Evolutionary conservation across 2,113 vertebrate genomes (phyloP).

Genomic region (Limnothrissa miodon): DNA sequence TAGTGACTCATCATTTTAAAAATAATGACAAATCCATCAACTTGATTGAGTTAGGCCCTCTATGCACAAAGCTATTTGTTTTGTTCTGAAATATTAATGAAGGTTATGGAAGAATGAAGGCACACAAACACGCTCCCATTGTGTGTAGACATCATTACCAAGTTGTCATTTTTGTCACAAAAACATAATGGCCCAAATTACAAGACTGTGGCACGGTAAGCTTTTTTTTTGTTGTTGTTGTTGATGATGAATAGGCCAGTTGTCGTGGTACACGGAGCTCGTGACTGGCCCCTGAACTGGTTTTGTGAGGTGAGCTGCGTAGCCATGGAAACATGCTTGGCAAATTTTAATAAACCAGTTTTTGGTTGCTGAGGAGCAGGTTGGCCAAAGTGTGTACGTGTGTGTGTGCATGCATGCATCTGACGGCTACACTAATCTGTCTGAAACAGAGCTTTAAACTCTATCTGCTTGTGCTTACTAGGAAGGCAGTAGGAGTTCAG

Average conservation of each 20-base stretch:
- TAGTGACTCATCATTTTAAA: neutral
- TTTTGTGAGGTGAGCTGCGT: neutral
- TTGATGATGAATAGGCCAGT: slow-evolving; percentile 10
- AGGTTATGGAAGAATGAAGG: neutral
- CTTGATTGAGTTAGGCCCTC: neutral
- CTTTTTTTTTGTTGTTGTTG: no score
- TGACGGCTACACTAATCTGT: neutral
- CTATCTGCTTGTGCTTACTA: neutral
- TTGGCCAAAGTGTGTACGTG: neutral
- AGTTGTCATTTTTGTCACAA: neutral
- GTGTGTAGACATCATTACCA: neutral
- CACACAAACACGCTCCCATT: neutral
- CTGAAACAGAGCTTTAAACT: neutral
- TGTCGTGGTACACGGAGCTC: neutral
- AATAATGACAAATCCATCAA: slow-evolving; percentile 19
- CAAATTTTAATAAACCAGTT: neutral
- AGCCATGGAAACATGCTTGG: neutral
- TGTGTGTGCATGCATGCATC: neutral
- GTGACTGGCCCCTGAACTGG: slow-evolving; percentile 2
- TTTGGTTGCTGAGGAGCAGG: neutral
- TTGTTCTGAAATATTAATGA: neutral
- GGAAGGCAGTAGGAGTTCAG: no score
- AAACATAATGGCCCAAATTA: neutral
- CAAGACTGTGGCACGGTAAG: neutral
- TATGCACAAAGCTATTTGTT: slow-evolving; percentile 10